A percentile compares a stretch with the other conserved stretches of the same genome.
These are phyloP conservation scores for Steatornis caripensis DNA, from an alignment of 2,113 vertebrate species.

Conservation along the genomic window DNA sequence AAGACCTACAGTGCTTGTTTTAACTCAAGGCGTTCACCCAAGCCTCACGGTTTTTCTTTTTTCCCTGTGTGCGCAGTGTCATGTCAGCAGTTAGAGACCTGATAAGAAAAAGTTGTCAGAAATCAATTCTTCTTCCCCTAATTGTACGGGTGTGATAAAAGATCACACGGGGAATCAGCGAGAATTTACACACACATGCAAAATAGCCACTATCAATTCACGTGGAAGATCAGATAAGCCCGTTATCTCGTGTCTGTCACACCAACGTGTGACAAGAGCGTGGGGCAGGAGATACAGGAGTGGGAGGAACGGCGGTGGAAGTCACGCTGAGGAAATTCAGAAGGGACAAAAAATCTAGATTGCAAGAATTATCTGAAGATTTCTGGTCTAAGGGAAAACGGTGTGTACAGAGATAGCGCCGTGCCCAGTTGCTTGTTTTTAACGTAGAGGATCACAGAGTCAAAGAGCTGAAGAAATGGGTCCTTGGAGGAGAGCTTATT, in stretches of 20 bases:
- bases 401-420: neutral
- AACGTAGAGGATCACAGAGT: neutral
- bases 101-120: constrained; percentile 21
- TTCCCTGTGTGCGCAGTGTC: neutral
- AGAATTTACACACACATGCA: neutral
- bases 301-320: neutral
- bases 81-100: neutral
- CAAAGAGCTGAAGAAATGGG: neutral
- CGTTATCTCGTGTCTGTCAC: neutral
- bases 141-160: neutral
- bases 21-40: neutral
- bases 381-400: neutral
- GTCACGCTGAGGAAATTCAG: neutral
- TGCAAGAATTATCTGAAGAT: neutral
- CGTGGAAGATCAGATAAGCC: neutral
- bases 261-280: neutral
- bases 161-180: neutral
- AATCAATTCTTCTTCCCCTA: constrained; percentile 20
- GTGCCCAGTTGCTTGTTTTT: neutral
- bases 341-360: neutral
- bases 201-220: neutral
- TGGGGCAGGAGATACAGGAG: neutral
- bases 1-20: neutral
- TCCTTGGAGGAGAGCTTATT: neutral
- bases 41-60: neutral